These are phyloP conservation scores for Steinernema feltiae DNA, from an alignment of 1,140 invertebrate species.

Conservation along the genomic window DNA sequence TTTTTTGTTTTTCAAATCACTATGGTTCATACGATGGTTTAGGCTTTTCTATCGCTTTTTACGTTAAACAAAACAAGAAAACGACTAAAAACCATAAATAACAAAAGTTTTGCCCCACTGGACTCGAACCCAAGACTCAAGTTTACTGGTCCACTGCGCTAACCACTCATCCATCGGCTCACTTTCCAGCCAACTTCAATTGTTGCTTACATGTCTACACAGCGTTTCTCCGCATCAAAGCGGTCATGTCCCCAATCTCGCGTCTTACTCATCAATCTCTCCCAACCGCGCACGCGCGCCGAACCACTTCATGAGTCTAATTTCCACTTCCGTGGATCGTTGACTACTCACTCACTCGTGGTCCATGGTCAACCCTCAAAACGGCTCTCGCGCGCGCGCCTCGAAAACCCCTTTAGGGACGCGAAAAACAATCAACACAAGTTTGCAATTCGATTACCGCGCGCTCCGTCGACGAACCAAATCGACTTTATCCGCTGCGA, in stretches of 20 bases:
- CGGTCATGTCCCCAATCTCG: neutral
- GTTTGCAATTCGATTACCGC: constrained; percentile 10
- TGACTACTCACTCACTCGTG: neutral
- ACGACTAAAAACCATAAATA: too few relatives aligned
- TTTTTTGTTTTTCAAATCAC: neutral
- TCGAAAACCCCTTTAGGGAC: too few relatives aligned
- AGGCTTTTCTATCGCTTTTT: too few relatives aligned
- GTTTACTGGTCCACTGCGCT: too few relatives aligned
- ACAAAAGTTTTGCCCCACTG: too few relatives aligned
- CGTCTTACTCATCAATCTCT: neutral
- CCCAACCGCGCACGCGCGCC: neutral
- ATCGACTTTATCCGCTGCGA: neutral
- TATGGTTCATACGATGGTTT: neutral
- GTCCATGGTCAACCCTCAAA: neutral
- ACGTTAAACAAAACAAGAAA: too few relatives aligned
- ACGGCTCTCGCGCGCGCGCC: too few relatives aligned
- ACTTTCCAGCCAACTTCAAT: too few relatives aligned
- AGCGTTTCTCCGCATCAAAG: neutral
- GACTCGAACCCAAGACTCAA: too few relatives aligned
- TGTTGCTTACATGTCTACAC: too few relatives aligned
- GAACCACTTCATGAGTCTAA: neutral
- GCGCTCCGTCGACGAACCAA: neutral
- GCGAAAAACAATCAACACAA: constrained; percentile 15
- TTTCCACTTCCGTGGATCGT: constrained; percentile 8
- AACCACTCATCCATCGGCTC: too few relatives aligned